A percentile compares a stretch with the other conserved stretches of the same genome.
Evolutionary conservation across 2,113 vertebrate genomes (phyloP).

Genomic region (Onychostruthus taczanowskii): DNA sequence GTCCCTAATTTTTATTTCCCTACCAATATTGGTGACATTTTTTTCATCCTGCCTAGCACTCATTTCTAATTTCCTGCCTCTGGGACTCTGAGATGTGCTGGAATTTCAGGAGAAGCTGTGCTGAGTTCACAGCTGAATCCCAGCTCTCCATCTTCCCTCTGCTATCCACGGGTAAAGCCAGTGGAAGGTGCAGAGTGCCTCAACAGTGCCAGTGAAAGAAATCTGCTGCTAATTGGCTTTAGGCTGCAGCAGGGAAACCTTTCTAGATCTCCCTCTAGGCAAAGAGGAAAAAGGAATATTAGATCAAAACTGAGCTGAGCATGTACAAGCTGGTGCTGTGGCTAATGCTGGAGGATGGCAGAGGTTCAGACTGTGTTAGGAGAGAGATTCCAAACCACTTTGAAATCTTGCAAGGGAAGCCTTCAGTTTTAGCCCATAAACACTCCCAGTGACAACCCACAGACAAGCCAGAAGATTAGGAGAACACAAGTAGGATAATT

Average conservation of each 20-base stretch:
- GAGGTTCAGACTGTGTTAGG: neutral
- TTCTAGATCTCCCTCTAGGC: neutral
- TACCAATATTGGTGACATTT: neutral
- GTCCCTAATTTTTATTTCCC: neutral
- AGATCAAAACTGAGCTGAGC: slow-evolving; percentile 12
- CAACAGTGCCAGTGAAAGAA: neutral
- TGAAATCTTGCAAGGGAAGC: neutral
- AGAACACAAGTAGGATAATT: neutral
- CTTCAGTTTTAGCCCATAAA: neutral
- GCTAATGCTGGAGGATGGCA: neutral
- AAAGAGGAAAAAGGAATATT: neutral
- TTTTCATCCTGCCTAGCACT: neutral
- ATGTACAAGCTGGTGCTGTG: neutral
- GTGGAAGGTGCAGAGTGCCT: neutral
- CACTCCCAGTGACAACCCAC: neutral
- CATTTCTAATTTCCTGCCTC: neutral
- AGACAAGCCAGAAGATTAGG: neutral
- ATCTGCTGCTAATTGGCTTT: neutral
- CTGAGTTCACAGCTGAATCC: neutral
- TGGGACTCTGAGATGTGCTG: neutral
- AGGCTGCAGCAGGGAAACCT: neutral
- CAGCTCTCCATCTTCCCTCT: neutral
- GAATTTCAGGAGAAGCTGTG: neutral
- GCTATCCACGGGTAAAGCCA: neutral
- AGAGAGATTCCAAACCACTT: neutral